Evolutionary conservation across 2,797 vertebrate genomes (phyloP), one percentile per base, ranked within the genome.

Genomic region (Clarias fuscus): DNA sequence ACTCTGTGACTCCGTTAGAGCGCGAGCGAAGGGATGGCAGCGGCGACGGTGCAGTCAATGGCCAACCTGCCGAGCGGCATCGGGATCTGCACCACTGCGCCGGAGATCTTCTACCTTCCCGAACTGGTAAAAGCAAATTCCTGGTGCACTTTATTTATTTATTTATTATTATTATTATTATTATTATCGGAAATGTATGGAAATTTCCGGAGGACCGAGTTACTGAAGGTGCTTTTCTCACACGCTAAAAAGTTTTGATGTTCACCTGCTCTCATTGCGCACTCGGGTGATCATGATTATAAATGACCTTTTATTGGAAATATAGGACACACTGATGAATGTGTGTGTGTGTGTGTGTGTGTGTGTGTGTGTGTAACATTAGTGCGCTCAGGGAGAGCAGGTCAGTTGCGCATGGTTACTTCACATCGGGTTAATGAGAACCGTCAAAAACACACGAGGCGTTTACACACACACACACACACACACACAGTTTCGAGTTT

Each of bases 101-200:
- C 97, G 0, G 96, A 97, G 89, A 86, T 96, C 75, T 93, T 97
- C 43, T 96, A 95, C 91, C 64, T 96, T 81, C 94, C 95, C 0
- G 97, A 97, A 77, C 94, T 97, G 93, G 97, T 97, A 91, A 96
- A 96, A 95, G 2, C 30, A 7, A 7, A 30, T 11, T 8, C 27
- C 5, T 27, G 7, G 1, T 7, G 33, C 6, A 10, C 30, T 70
- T 15, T 15, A 43, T n/a, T 67, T 30, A 30, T 30, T 30, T 30
- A 30, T 30, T 30, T 30, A 3, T 5, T 24, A 7, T 6, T 24
- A 2, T 53, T 53, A 11, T 53, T 56, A 22, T 27, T n/a, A 22
- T 53, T 15, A 10, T 73, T 30, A 2, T 58, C 7, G 20, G 20
- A 30, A 70, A 77, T 77, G 22, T n/a, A 13, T 75, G 7, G n/a